Evolutionary conservation across 2,888 invertebrate species (phyloP).

Genomic region (Heliconius ismenius): DNA sequence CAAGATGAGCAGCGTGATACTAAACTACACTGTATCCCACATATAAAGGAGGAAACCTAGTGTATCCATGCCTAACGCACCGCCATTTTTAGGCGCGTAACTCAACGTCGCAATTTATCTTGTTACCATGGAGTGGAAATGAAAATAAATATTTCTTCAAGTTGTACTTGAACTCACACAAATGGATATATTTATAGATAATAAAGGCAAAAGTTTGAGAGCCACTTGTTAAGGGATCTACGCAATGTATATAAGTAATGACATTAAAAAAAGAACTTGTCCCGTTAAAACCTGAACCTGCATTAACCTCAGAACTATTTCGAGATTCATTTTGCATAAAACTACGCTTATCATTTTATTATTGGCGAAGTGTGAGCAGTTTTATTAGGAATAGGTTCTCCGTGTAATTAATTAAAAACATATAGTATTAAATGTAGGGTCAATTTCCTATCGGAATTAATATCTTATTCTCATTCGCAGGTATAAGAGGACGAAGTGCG

Average conservation of each 20-base stretch:
- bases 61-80: no score
- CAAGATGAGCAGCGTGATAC: no score
- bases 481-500: background rate
- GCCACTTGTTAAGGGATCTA: background rate
- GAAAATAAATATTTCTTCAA: background rate
- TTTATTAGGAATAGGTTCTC: background rate
- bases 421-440: background rate
- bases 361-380: background rate
- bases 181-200: background rate
- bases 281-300: conserved; percentile 15
- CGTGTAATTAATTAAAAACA: background rate
- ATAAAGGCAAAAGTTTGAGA: background rate
- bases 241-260: background rate
- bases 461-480: background rate
- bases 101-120: background rate
- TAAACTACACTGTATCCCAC: background rate
- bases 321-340: conserved; percentile 10
- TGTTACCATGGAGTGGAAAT: background rate
- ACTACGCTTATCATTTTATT: background rate
- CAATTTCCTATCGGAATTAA: background rate
- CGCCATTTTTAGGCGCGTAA: background rate
- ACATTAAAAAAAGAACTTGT: conserved; percentile 6
- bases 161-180: background rate
- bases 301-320: conserved; percentile 13
- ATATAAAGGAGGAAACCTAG: background rate